These are phyloP conservation scores for Rhadina sibilatrix DNA, from an alignment of 2,113 vertebrate species.

Conservation along the genomic window DNA sequence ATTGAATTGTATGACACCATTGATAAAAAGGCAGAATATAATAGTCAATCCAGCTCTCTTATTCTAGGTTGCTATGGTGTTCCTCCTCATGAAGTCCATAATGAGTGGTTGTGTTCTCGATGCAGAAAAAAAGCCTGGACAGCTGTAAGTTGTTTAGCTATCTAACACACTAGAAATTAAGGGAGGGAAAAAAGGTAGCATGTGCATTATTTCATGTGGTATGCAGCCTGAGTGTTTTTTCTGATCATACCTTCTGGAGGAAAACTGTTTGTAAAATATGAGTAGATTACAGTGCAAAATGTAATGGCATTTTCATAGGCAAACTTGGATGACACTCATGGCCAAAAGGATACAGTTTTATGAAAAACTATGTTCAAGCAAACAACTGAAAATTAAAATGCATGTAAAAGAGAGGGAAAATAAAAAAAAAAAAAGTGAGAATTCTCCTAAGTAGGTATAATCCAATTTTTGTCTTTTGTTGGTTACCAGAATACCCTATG, in stretches of 20 bases:
- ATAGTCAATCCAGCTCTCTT: constrained; percentile 41
- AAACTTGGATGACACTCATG: background rate
- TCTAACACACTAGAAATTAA: background rate
- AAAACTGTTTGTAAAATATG: background rate
- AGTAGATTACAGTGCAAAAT: background rate
- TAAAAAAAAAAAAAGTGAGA: background rate
- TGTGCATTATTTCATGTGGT: background rate
- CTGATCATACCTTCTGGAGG: background rate
- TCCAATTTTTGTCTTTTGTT: background rate
- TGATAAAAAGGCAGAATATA: constrained; percentile 3
- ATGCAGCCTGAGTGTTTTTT: background rate
- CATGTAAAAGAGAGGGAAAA: background rate
- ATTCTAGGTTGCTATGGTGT: constrained; percentile 93
- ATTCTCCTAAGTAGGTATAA: background rate
- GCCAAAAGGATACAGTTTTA: background rate
- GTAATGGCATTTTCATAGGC: background rate
- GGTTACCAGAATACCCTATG: background rate
- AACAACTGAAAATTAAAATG: background rate
- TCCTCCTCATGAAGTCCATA: constrained; percentile 77
- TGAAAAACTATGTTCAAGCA: background rate
- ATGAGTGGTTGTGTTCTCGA: constrained; percentile 90
- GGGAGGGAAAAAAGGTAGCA: too few relatives aligned
- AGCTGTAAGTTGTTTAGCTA: constrained; percentile 81
- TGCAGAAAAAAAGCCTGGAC: constrained; percentile 84
- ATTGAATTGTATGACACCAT: background rate